A percentile compares a stretch with the other conserved stretches of the same genome.
These are phyloP conservation scores for Lamprologus speciosus DNA, from an alignment of 2,113 vertebrate species.

Conservation along the genomic window DNA sequence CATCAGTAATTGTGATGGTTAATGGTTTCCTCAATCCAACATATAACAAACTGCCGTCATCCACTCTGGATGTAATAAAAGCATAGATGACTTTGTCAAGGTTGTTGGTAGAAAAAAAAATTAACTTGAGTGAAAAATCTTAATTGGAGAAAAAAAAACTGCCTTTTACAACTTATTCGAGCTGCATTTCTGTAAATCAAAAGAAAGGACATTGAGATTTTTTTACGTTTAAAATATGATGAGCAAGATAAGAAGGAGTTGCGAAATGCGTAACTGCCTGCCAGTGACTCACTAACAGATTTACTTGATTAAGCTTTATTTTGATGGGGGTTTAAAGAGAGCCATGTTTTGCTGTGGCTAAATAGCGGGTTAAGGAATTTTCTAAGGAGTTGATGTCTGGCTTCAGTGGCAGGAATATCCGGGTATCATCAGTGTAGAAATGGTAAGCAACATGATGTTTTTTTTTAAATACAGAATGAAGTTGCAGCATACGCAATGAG, in stretches of 20 bases:
- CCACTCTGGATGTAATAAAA: neutral
- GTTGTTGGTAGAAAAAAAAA: neutral
- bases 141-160: neutral
- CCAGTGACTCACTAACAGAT: neutral
- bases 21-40: neutral
- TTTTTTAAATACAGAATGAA: neutral
- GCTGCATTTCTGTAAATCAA: neutral
- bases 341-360: neutral
- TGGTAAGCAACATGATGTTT: neutral
- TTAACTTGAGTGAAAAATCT: neutral
- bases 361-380: neutral
- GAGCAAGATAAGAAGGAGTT: fast-evolving
- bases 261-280: neutral
- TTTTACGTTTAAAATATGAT: neutral
- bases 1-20: neutral
- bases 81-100: neutral
- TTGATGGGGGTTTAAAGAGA: neutral
- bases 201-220: neutral
- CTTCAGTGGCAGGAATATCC: fast-evolving
- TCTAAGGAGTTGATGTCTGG: neutral
- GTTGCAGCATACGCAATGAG: neutral
- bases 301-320: neutral
- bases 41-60: neutral
- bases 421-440: neutral
- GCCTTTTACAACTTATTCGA: neutral